Conservation (phyloP, 2,113 vertebrate genomes). For the Struthidea cinerea region DNA sequence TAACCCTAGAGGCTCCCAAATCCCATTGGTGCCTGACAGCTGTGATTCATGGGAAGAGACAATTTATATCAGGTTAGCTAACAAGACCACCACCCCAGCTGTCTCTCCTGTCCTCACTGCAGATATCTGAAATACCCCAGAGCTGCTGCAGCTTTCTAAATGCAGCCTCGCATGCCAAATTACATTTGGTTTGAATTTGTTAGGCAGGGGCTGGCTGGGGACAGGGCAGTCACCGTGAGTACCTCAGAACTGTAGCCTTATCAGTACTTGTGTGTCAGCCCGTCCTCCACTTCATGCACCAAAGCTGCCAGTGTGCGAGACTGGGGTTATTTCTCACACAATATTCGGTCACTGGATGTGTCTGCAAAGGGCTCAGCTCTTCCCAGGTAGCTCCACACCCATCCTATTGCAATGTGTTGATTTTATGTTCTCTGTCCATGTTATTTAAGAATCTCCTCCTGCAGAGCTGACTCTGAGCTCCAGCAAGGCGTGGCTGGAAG, state of each 20-base stretch:
- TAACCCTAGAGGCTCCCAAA: not conserved
- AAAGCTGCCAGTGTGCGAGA: not conserved
- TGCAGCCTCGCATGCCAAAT: not conserved
- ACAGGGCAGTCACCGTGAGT: fast-evolving
- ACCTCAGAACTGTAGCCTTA: not conserved
- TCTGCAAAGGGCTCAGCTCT: not conserved
- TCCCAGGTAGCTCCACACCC: not conserved
- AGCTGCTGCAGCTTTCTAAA: not conserved
- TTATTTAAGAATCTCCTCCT: not conserved
- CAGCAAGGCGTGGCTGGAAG: not conserved
- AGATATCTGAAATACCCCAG: not conserved
- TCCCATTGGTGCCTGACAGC: not conserved
- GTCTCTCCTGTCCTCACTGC: not conserved
- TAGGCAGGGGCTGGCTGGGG: not conserved
- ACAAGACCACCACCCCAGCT: not conserved
- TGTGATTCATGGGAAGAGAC: not conserved
- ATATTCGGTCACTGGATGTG: fast-evolving
- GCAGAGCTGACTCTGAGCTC: not conserved
- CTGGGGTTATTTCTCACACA: not conserved
- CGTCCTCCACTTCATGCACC: fast-evolving
- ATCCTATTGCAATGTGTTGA: not conserved
- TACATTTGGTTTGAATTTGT: not conserved
- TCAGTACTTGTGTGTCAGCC: not conserved
- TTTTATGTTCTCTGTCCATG: not conserved
- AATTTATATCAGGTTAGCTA: not conserved